Base-by-base conservation (phyloP, 2,113 vertebrate genomes). In the Notiomystis cincta region DNA sequence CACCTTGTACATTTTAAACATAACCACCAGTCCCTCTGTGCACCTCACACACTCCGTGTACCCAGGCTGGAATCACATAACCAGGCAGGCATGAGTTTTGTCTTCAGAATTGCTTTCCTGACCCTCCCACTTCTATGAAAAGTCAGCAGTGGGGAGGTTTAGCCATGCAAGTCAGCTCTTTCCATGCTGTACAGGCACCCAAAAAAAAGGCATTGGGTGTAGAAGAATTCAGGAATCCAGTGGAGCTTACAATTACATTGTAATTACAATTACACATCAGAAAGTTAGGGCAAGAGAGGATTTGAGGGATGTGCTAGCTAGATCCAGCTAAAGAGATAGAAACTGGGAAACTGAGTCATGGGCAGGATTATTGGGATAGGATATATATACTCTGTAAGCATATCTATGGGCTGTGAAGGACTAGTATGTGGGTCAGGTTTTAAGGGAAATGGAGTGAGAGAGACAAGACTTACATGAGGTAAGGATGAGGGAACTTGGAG, bases 361-460 rank as follows among this genome's bases (percentile, higher is more conserved):
- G 16, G 6, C 1, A 7, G 30, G 4, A 7, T 17, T 42, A 30
- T 2, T 5, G 3, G 45, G 35, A 71, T 24, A 45, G 1, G 0
- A 6, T 0, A 1, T 8, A 6, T 0, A 1, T 8, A 23, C 35
- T 27, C 42, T 16, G 11, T 15, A 67, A 89, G 28, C 5, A 5
- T 8, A 22, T 10, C 24, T 17, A 6, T 5, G 20, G 51, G 6
- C 53, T 17, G 6, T 14, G 6, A 18, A n/a, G 69, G 28, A 23
- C 83, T 40, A 42, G 24, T 10, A 6, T 1, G 0, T 11, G 30
- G 28, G 4, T 18, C 33, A 67, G 31, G 27, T 15, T 40, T 33
- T 6, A 71, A 51, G 13, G 9, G 13, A 80, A 77, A 18, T 5
- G 13, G 15, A 44, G 4, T 23, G 54, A 62, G 20, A 64, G 40